phyloP scores from a whole-genome alignment of 1,140 invertebrate species.

The Mizuhopecten yessoensis region DNA sequence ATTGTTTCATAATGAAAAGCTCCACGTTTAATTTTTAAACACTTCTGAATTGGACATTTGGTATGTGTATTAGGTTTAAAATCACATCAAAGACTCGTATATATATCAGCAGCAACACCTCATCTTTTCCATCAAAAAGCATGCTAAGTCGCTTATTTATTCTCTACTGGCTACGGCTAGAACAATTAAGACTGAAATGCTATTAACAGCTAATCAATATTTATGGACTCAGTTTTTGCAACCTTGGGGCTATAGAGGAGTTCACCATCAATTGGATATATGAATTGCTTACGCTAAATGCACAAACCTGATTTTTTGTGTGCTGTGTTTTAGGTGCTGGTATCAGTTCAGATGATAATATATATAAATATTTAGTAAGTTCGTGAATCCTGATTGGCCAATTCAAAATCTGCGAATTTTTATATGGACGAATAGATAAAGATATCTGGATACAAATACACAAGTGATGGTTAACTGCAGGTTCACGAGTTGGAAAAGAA shows the following conservation, averaged over 20 bases:
- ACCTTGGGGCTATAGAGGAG: background rate
- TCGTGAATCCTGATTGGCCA: no score
- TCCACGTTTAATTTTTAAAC: conserved; percentile 39
- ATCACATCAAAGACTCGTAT: conserved; percentile 5
- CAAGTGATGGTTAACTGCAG: no score
- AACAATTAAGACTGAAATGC: conserved; percentile 19
- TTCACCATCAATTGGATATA: background rate
- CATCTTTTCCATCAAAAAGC: conserved; percentile 4
- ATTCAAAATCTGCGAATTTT: no score
- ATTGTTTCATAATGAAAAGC: conserved; percentile 28
- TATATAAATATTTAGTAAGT: no score
- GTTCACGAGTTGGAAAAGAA: no score
- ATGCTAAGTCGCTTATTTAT: conserved; percentile 20
- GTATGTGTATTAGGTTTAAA: conserved; percentile 28
- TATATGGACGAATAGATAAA: no score
- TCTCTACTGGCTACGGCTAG: background rate
- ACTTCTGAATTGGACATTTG: conserved; percentile 5
- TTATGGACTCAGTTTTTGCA: background rate
- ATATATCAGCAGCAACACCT: background rate
- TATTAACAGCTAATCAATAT: conserved; percentile 20
- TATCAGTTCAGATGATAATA: no score
- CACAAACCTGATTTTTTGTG: no score
- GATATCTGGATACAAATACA: no score
- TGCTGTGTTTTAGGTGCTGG: no score
- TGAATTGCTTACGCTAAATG: no score